Base-by-base conservation (phyloP, 1,140 invertebrate genomes). In the Ostrea edulis region DNA sequence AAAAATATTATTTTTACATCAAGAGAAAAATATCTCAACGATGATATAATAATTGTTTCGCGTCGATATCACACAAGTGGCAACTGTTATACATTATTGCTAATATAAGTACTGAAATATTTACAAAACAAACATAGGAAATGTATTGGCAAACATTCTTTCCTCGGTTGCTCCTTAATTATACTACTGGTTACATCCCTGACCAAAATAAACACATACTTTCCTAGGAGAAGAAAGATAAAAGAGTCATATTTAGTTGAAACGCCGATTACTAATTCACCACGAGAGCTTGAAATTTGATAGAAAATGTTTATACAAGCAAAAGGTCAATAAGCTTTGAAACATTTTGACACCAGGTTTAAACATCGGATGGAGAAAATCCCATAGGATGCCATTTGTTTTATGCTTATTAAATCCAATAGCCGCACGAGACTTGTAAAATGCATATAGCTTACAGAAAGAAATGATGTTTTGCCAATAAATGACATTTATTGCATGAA, bases 1-100 rank as follows among this genome's bases (percentile, higher is more conserved):
- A 77, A 14, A 77, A 77, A 77, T 77, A 77, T 71, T 71, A 71
- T 77, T 77, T 77, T 77, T 29, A 77, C 25, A 77, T 29, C 29
- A 17, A 9, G 14, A 35, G 68, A 77, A 17, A 12, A 77, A 77
- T 77, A 25, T 77, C 29, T 77, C 9, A 25, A 77, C 68, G 25
- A 35, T 77, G 68, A 35, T 35, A 35, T 29, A 29, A 77, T 77
- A 77, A 77, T 77, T 25, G 55, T 62, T 62, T 17, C 55, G 55
- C 12, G 55, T n/a, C 5, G 14, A 7, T 62, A 44, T 44, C 55
- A 20, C 55, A 62, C 20, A 62, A 62, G n/a, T 20, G 17, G 20
- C 17, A 20, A 20, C 55, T 62, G 12, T 62, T 20, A 20, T 20
- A 20, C 14, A 62, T 0, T 20, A n/a, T 20, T 62, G 55, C 2